These are phyloP conservation scores for Salarias fasciatus DNA, from an alignment of 2,797 vertebrate species.

Conservation along the genomic window DNA sequence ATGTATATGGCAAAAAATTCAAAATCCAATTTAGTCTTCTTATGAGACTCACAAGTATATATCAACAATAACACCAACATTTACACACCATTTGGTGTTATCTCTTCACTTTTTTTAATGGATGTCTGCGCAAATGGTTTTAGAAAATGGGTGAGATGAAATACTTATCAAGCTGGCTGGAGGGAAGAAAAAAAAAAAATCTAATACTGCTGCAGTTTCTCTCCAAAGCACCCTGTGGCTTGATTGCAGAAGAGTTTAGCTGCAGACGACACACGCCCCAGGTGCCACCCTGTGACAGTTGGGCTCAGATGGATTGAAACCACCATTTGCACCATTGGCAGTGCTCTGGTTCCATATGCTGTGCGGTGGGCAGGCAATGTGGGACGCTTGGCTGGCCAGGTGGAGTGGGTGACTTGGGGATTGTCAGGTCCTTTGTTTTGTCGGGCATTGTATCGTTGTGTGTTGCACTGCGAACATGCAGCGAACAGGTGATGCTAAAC, in stretches of 20 bases:
- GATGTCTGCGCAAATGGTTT: conserved; percentile 52
- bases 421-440: conserved; percentile 6
- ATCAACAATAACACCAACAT: conserved; percentile 65
- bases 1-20: conserved; percentile 63
- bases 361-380: conserved; percentile 59
- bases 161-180: conserved; percentile 57
- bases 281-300: conserved; percentile 66
- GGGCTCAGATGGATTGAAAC: conserved; percentile 68
- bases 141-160: conserved; percentile 59
- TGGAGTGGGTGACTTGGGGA: conserved; percentile 57
- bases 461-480: conserved; percentile 22
- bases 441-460: conserved; percentile 44
- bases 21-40: conserved; percentile 66
- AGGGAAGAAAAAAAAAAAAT: conserved; percentile 15
- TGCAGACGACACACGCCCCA: conserved; percentile 56
- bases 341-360: conserved; percentile 77
- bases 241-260: conserved; percentile 62
- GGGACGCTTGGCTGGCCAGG: conserved; percentile 67
- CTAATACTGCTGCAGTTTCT: conserved; percentile 63
- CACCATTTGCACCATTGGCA: conserved; percentile 77
- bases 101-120: conserved; percentile 39
- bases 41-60: conserved; percentile 60
- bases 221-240: conserved; percentile 53
- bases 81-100: conserved; percentile 47
- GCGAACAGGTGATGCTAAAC: conserved; percentile 23